Conservation (phyloP, 2,113 vertebrate species). For the Vireo altiloquus region DNA sequence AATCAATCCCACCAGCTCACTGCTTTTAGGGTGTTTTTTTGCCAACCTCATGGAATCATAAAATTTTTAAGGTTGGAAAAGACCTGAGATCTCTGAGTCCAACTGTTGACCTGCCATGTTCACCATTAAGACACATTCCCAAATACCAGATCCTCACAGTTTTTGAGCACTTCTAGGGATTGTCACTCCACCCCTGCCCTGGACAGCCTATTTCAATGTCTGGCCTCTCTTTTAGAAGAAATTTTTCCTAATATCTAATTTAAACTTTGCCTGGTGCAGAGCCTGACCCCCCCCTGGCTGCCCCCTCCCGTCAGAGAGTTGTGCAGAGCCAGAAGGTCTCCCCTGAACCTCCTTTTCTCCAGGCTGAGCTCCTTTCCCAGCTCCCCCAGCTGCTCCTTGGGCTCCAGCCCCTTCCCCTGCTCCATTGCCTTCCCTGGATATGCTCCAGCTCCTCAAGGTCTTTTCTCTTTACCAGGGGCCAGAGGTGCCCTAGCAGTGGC, state of each 20-base stretch:
- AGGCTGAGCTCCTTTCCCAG: neutral
- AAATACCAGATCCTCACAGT: neutral
- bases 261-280: neutral
- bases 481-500: neutral
- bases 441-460: neutral
- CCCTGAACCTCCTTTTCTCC: neutral
- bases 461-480: neutral
- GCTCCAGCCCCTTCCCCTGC: neutral
- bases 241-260: neutral
- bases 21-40: neutral
- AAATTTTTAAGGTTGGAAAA: neutral
- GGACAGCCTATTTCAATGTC: neutral
- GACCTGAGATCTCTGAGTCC: neutral
- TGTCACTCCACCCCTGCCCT: neutral
- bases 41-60: neutral
- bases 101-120: neutral
- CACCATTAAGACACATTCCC: neutral
- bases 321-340: neutral
- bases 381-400: fast-evolving
- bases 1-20: neutral
- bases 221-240: neutral
- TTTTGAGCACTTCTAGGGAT: neutral
- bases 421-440: fast-evolving
- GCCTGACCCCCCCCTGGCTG: fast-evolving
- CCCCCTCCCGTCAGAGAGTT: neutral